Conservation (phyloP, 2,113 vertebrate species). For the Chamaea fasciata region DNA sequence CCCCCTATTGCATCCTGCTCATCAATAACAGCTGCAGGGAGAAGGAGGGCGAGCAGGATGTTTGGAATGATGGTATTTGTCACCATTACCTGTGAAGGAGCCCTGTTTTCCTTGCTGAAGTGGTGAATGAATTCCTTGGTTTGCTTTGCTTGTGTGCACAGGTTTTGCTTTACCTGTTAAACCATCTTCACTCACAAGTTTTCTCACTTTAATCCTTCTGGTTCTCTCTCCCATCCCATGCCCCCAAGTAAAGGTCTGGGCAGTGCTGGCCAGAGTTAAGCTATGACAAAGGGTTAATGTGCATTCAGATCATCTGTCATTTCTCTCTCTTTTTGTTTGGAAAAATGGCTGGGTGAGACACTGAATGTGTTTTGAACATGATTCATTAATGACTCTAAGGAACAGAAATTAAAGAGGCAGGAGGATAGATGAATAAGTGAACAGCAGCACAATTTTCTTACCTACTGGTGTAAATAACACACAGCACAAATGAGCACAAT, state of each 20-base stretch:
- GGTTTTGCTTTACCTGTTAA: not conserved
- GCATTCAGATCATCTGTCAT: not conserved
- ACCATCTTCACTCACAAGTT: not conserved
- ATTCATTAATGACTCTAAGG: not conserved
- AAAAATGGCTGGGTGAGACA: not conserved
- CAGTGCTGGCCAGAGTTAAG: not conserved
- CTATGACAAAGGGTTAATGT: not conserved
- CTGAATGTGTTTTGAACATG: not conserved
- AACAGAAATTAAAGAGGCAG: not conserved
- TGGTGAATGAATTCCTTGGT: not conserved
- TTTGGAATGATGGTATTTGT: rapidly evolving
- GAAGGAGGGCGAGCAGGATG: too few relatives aligned
- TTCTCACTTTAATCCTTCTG: not conserved
- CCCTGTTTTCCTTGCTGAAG: not conserved
- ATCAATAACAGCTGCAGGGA: not conserved
- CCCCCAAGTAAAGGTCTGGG: not conserved
- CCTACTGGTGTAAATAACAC: not conserved
- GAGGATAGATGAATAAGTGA: not conserved
- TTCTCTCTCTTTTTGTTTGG: not conserved
- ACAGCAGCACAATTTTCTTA: not conserved
- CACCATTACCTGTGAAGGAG: rapidly evolving
- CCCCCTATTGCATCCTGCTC: rapidly evolving
- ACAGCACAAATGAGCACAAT: not conserved
- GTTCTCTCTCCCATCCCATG: rapidly evolving
- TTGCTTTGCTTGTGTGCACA: rapidly evolving